These are phyloP conservation scores for Athrips mouffetella DNA, from an alignment of 2,888 invertebrate species.

Conservation along the genomic window DNA sequence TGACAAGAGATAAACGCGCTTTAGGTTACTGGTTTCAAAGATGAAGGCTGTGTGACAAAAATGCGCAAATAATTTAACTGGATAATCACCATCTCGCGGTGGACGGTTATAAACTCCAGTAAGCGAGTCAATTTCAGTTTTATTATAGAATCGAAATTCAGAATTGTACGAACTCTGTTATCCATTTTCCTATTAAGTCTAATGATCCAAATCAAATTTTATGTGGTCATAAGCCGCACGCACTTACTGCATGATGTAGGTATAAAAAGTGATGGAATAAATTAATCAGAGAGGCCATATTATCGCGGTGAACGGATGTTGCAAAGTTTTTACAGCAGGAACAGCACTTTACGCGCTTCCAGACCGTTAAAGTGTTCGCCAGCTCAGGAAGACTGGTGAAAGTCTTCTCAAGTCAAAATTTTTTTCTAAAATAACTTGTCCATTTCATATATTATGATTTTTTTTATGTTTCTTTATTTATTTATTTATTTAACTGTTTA, in stretches of 20 bases:
- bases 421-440: slow-evolving; percentile 4
- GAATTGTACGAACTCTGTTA: slow-evolving; percentile 36
- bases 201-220: slow-evolving; percentile 58
- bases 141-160: slow-evolving; percentile 38
- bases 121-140: slow-evolving; percentile 26
- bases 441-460: slow-evolving; percentile 7
- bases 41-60: slow-evolving; percentile 22
- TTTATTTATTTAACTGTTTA: too few relatives aligned
- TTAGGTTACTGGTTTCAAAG: slow-evolving; percentile 21
- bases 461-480: too few relatives aligned
- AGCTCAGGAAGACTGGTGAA: slow-evolving; percentile 22
- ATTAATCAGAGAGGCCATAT: slow-evolving; percentile 52
- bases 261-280: slow-evolving; percentile 36
- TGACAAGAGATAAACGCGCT: slow-evolving; percentile 25
- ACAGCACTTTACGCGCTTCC: slow-evolving; percentile 50
- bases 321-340: slow-evolving; percentile 47
- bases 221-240: slow-evolving; percentile 52
- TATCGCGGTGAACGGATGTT: slow-evolving; percentile 46
- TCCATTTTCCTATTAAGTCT: slow-evolving; percentile 50
- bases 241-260: slow-evolving; percentile 32
- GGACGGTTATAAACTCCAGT: slow-evolving; percentile 9
- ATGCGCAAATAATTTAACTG: slow-evolving; percentile 15
- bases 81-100: slow-evolving; percentile 6
- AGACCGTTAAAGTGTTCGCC: slow-evolving; percentile 30
- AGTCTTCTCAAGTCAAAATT: slow-evolving; percentile 13